Evolutionary conservation across 2,888 invertebrate genomes (phyloP), one percentile per base, ranked within the genome.

Genomic region (Cerastoderma edule): DNA sequence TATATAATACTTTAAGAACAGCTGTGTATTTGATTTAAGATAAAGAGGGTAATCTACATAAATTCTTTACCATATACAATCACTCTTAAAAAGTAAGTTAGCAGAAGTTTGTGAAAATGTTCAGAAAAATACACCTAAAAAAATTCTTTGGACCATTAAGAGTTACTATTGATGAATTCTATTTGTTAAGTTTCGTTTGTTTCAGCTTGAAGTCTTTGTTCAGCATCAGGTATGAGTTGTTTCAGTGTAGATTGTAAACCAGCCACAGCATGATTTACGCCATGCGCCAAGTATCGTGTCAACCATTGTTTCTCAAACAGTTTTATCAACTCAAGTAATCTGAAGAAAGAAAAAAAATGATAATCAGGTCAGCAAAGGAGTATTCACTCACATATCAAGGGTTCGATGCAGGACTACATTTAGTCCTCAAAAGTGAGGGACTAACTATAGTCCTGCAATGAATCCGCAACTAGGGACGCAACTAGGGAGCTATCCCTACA

Each of bases 261-360:
- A 30, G 76, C 67, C 6, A 87, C 30, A 6, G 89, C 87, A 32
- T 86, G 89, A 5, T 94, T 93, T 32, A 94, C 92, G 32, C 94
- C 94, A 77, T 94, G 93, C 0, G 94, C 93, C 76, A 94, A 92
- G 84, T 94, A 94, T 67, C 94, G 91, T 76, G 94, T 93, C 39
- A 94, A 87, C 94, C 94, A 95, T 22, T 94, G 93, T 50, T 93
- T 93, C 83, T 94, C 93, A 85, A 94, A 94, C 73, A 94, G 94
- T 81, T 94, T 94, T 73, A 94, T 93, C 72, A 94, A 91, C 70
- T 94, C 94, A 60, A 95, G 89, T 87, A 94, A 92, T 87, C 94
- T 93, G 88, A 35, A 87, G 46, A 24, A 28, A 4, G 6, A 16
- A 16, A 24, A 48, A 48, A 48, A 13, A 4, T 48, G 24, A 48